phyloP scores from a whole-genome alignment of 1,140 invertebrate species.

The Bombyx mori region ASM3026992v2 NC_085111.1:9289001-9289500 shows the following conservation, averaged over 20 bases:
- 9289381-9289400: constrained; percentile 15
- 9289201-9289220: constrained; percentile 11
- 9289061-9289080: constrained; percentile 1
- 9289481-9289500: constrained; percentile 10
- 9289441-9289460: constrained; percentile 10
- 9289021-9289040: constrained; percentile 5
- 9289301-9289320: constrained; percentile 11
- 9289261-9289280: constrained; percentile 13
- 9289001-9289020: constrained; percentile 4
- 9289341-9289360: constrained; percentile 13
- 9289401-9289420: constrained; percentile 19
- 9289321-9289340: constrained; percentile 13
- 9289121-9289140: constrained; percentile 11
- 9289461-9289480: constrained; percentile 9
- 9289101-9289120: not conserved
- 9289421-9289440: constrained; percentile 20
- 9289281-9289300: constrained; percentile 8
- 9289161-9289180: constrained; percentile 14
- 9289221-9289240: constrained; percentile 14
- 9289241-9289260: constrained; percentile 19
- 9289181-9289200: constrained; percentile 20
- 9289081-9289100: constrained; percentile 2
- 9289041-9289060: constrained; percentile 3
- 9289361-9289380: constrained; percentile 14
- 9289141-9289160: constrained; percentile 8